Base-by-base conservation (phyloP, 1,140 invertebrate species). In the Drosophila quadrilineata region DNA sequence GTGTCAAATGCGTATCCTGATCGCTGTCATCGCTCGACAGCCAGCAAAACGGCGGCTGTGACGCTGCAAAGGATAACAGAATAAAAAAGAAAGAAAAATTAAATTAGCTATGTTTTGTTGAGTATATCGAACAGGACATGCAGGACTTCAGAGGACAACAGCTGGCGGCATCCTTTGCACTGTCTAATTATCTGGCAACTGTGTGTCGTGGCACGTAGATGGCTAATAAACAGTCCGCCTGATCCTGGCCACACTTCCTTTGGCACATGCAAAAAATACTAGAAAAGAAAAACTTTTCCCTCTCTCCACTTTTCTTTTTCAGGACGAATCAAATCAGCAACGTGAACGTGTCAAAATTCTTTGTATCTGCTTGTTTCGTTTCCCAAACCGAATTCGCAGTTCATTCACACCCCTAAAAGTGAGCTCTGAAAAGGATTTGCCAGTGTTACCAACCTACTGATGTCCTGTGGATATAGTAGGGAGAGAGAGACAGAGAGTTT, bases 1-100 rank as follows among this genome's bases (percentile, higher is more conserved):
- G 77, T 84, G 77, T 84, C 77, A 84, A 74, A 84, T 85, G 63
- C 74, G 65, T 58, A 63, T 68, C 60, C 77, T 64, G 73, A 76
- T 82, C 65, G 66, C 73, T 76, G 68, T 77, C 77, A 84, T 84
- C 54, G 60, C 65, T 85, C 65, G 75, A 73, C 74, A 77, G 74
- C 76, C 73, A 38, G 65, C 53, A 75, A n/a, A n/a, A 71, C 79
- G 74, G 74, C 77, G 65, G 79, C 77, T 56, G 59, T 59, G 17
- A 33, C 36, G 77, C 77, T 84, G 73, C 28, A 65, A 73, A 41
- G 8, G 38, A 22, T 29, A n/a, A n/a, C n/a, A n/a, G n/a, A n/a
- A n/a, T n/a, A n/a, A n/a, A n/a, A n/a, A n/a, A 9, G 19, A 46
- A 35, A 28, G 3, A 52, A 17, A 36, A 24, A 6, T n/a, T 43